phyloP scores from a whole-genome alignment of 2,888 invertebrate species.

The Protophormia terraenovae region DNA sequence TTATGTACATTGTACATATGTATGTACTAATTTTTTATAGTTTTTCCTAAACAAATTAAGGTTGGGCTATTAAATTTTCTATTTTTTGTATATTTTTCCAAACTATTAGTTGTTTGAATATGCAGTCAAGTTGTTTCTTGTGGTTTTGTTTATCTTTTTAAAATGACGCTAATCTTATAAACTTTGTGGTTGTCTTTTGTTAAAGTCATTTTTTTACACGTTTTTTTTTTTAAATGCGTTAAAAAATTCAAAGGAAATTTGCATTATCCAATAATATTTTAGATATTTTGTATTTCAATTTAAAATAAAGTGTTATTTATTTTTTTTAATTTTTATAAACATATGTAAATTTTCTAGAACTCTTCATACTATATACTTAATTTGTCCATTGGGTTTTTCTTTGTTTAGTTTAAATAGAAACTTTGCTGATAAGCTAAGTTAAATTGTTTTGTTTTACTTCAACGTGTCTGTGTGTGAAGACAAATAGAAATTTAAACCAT shows the following conservation, averaged over 20 bases:
- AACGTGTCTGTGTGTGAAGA: too few species aligned
- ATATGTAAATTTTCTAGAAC: not conserved
- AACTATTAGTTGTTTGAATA: not conserved
- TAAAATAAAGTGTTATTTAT: not conserved
- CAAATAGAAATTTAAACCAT: too few species aligned
- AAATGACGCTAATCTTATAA: not conserved
- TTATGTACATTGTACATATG: not conserved
- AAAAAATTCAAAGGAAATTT: not conserved
- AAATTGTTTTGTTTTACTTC: too few species aligned
- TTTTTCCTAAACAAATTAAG: not conserved
- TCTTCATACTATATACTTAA: too few species aligned
- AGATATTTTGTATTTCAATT: not conserved
- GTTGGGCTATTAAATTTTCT: slow-evolving; percentile 4
- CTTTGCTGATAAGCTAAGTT: not conserved
- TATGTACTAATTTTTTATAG: not conserved
- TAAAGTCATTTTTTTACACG: not conserved
- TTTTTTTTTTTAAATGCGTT: not conserved
- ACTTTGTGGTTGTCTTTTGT: slow-evolving; percentile 10
- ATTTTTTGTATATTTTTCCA: not conserved
- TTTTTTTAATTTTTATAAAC: not conserved
- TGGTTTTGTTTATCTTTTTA: not conserved
- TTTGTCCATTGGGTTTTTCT: not conserved
- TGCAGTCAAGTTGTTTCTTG: slow-evolving; percentile 12
- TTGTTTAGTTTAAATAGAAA: not conserved
- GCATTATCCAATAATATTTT: not conserved